Conservation (phyloP, 2,888 invertebrate genomes). For the Cataglyphis livida region DNA sequence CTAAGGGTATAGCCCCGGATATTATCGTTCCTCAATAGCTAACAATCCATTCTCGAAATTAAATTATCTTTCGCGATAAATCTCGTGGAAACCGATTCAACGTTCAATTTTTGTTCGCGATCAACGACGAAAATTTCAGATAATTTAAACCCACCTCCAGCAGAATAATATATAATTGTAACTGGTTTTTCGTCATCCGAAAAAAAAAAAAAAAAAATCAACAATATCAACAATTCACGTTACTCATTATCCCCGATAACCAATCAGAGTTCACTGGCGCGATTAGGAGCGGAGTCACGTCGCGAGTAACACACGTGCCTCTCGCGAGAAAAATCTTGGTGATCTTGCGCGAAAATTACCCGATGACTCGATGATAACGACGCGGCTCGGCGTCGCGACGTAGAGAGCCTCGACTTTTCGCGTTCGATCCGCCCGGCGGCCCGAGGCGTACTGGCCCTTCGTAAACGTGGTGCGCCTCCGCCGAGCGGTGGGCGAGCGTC, state of each 20-base stretch:
- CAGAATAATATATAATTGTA: not conserved
- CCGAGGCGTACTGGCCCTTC: conserved; percentile 80
- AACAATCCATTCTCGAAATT: not conserved
- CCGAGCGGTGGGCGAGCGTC: conserved; percentile 59
- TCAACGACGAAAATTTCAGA: not conserved
- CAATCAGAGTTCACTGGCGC: not conserved
- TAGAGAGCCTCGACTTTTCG: not conserved
- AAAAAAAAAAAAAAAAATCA: not conserved
- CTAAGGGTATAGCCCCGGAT: not conserved
- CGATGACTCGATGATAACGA: not conserved
- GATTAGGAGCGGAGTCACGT: not conserved
- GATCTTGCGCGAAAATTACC: conserved; percentile 25
- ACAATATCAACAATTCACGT: not conserved
- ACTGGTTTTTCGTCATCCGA: not conserved
- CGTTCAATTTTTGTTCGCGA: not conserved
- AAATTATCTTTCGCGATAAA: not conserved
- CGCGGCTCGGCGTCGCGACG: conserved; percentile 9
- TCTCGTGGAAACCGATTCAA: not conserved
- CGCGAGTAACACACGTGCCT: conserved; percentile 6
- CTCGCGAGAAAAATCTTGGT: not conserved
- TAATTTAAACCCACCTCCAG: conserved; percentile 17
- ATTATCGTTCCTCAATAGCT: not conserved
- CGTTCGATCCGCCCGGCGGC: conserved; percentile 74
- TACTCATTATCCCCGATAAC: not conserved
- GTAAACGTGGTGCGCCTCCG: conserved; percentile 80